Evolutionary conservation across 2,888 invertebrate species (phyloP).

Genomic region (Octonoba sinensis): DNA sequence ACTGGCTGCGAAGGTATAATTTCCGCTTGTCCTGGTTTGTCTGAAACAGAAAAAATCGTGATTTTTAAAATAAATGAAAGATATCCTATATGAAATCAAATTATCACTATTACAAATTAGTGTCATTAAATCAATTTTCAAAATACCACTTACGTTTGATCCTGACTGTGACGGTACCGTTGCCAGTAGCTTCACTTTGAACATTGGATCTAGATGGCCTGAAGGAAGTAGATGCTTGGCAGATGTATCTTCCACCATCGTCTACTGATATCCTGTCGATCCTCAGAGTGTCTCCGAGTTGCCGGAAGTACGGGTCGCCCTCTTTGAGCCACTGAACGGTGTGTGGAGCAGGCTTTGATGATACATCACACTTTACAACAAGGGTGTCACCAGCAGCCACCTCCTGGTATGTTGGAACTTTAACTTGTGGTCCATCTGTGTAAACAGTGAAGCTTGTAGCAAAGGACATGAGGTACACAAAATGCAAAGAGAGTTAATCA

Average conservation of each 20-base stretch:
- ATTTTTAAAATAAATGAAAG: not conserved
- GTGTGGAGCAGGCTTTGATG: conserved; percentile 86
- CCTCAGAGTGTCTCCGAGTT: conserved; percentile 82
- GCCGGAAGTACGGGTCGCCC: conserved; percentile 86
- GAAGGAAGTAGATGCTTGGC: conserved; percentile 87
- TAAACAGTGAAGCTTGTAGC: too few species aligned
- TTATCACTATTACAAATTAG: not conserved
- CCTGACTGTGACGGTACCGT: conserved; percentile 68
- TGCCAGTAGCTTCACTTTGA: conserved; percentile 75
- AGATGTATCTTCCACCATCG: conserved; percentile 89
- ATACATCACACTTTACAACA: conserved; percentile 87
- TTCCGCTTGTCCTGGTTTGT: conserved; percentile 66
- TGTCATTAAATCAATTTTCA: not conserved
- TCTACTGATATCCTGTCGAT: conserved; percentile 84
- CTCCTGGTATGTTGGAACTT: conserved; percentile 73
- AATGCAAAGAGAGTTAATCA: too few species aligned
- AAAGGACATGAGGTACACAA: too few species aligned
- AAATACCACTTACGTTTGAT: conserved; percentile 49
- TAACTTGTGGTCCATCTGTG: conserved; percentile 67
- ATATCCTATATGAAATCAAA: too few species aligned
- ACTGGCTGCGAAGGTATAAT: conserved; percentile 66
- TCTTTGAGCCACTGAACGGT: conserved; percentile 90
- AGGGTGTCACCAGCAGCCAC: conserved; percentile 88
- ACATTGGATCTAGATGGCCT: conserved; percentile 77
- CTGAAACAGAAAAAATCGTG: conserved; percentile 28